A percentile compares a stretch with the other conserved stretches of the same genome.
phyloP scores from a whole-genome alignment of 2,797 vertebrate genomes.

The Microchirus variegatus region DNA sequence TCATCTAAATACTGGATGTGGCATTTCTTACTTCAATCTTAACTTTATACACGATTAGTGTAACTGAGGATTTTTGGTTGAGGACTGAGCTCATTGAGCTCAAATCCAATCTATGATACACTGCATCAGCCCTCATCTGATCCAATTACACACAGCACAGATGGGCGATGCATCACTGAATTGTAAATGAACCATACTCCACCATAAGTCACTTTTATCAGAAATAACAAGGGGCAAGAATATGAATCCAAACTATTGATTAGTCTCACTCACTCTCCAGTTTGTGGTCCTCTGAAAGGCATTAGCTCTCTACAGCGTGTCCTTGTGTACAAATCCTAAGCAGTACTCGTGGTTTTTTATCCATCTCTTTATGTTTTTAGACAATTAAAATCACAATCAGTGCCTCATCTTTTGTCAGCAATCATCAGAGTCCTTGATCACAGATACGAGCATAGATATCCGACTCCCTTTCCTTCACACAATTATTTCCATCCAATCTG shows the following conservation, averaged over 20 bases:
- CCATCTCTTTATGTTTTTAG: constrained; percentile 25
- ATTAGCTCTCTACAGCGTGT: constrained; percentile 45
- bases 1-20: constrained; percentile 35
- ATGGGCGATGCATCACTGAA: constrained; percentile 56
- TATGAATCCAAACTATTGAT: constrained; percentile 67
- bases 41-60: constrained; percentile 36
- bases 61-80: constrained; percentile 53
- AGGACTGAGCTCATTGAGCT: constrained; percentile 12
- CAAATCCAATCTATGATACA: constrained; percentile 48
- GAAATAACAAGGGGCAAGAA: constrained; percentile 63
- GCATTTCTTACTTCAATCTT: constrained; percentile 40
- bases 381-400: constrained; percentile 48
- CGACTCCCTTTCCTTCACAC: constrained; percentile 36
- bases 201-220: constrained; percentile 57
- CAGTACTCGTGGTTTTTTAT: constrained; percentile 25
- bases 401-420: constrained; percentile 47
- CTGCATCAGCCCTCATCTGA: constrained; percentile 55
- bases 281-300: constrained; percentile 53
- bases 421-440: constrained; percentile 39
- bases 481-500: constrained; percentile 3
- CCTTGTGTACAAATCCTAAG: constrained; percentile 46
- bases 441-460: constrained; percentile 47
- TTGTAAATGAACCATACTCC: constrained; percentile 55
- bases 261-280: constrained; percentile 44
- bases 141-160: no score